Conservation (phyloP, 2,888 invertebrate genomes). For the Eupelmus urozonus region DNA sequence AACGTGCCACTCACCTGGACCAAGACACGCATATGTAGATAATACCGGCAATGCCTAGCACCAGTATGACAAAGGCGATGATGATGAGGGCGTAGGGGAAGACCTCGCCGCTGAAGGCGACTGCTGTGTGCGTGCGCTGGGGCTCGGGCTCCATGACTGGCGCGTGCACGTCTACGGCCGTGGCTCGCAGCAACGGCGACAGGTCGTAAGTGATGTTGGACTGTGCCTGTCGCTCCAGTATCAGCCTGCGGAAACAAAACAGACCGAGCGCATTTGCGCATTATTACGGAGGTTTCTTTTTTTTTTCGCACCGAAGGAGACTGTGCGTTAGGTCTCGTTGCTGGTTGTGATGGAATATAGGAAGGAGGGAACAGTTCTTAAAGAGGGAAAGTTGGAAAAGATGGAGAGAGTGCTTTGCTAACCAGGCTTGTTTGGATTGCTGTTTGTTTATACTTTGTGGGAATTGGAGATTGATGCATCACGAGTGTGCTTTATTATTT, state of each 20-base stretch:
- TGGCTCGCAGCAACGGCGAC: constrained; percentile 84
- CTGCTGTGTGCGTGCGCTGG: constrained; percentile 79
- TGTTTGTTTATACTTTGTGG: no score
- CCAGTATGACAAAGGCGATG: constrained; percentile 91
- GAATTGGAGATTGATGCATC: no score
- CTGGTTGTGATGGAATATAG: no score
- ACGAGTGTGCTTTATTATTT: no score
- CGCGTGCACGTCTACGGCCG: constrained; percentile 83
- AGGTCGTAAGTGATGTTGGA: constrained; percentile 84
- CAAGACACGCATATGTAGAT: constrained; percentile 96
- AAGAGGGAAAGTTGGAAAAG: constrained; percentile 1
- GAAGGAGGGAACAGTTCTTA: no score
- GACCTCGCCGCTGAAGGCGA: constrained; percentile 83
- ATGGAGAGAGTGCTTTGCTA: no score
- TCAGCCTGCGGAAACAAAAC: constrained; percentile 76
- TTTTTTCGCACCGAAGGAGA: neutral
- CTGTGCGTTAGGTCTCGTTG: neutral
- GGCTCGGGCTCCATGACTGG: constrained; percentile 79
- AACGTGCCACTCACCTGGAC: constrained; percentile 90
- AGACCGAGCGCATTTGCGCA: no score
- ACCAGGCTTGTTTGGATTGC: no score
- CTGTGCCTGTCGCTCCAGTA: constrained; percentile 82
- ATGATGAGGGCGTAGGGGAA: constrained; percentile 94
- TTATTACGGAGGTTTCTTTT: constrained; percentile 8
- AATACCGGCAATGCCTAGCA: constrained; percentile 92